These are phyloP conservation scores for Chromobotia macracanthus DNA, from an alignment of 2,797 vertebrate species.

Conservation along the genomic window DNA sequence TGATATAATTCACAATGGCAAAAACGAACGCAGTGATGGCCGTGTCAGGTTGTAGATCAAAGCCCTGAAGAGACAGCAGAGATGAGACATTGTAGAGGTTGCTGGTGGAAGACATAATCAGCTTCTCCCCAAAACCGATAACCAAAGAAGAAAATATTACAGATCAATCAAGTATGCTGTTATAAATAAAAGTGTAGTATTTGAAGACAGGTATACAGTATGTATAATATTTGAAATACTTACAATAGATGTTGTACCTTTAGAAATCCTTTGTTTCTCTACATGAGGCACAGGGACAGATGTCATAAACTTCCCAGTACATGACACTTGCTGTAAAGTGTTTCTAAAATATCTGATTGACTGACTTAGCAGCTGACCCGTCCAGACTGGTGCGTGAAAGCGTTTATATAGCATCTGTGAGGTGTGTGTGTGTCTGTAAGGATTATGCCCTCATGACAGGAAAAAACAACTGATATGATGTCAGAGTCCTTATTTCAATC, in stretches of 20 bases:
- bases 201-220: not conserved
- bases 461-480: not conserved
- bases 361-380: not conserved
- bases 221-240: slow-evolving; percentile 15
- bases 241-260: slow-evolving; percentile 6
- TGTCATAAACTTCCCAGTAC: not conserved
- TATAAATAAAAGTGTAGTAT: not conserved
- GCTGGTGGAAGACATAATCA: slow-evolving; percentile 59
- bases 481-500: not conserved
- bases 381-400: not conserved
- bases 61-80: slow-evolving; percentile 60
- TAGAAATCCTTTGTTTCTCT: not conserved
- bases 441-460: not conserved
- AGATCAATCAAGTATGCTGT: not conserved
- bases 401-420: slow-evolving; percentile 18
- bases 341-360: not conserved
- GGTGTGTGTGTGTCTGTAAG: not conserved
- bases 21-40: slow-evolving; percentile 69
- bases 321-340: not conserved
- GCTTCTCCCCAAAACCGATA: slow-evolving; percentile 60
- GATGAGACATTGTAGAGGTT: slow-evolving; percentile 63
- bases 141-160: not conserved
- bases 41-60: slow-evolving; percentile 62
- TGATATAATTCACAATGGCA: slow-evolving; percentile 70
- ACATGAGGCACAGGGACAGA: not conserved